These are phyloP conservation scores for Camponotus pennsylvanicus DNA, from an alignment of 1,140 invertebrate genomes.

Conservation along the genomic window DNA sequence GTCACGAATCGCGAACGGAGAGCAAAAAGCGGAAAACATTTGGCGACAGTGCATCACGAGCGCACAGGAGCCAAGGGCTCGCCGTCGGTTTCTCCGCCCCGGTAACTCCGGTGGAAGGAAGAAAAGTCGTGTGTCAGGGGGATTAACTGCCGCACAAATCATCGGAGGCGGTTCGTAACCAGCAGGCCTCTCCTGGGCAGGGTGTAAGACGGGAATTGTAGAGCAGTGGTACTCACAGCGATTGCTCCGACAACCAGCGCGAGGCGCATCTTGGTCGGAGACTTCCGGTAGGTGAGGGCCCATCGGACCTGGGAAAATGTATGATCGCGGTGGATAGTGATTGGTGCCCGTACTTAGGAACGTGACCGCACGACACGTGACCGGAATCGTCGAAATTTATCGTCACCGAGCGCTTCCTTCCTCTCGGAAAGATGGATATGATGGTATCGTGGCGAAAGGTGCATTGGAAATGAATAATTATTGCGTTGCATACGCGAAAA, in stretches of 20 bases:
- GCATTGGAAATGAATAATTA: constrained; percentile 17
- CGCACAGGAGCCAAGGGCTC: background rate
- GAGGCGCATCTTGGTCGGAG: background rate
- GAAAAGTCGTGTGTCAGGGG: constrained; percentile 59
- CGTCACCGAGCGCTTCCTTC: constrained; percentile 23
- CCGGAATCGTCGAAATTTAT: constrained; percentile 49
- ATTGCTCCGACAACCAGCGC: constrained; percentile 23
- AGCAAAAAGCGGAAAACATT: constrained; percentile 42
- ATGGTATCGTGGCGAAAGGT: constrained; percentile 8
- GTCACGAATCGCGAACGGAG: constrained; percentile 13
- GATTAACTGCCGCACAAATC: constrained; percentile 66
- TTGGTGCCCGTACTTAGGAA: constrained; percentile 49
- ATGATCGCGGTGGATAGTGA: constrained; percentile 39
- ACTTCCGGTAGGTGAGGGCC: constrained; percentile 31
- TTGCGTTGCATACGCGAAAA: background rate
- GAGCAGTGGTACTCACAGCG: constrained; percentile 50
- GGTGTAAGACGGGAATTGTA: constrained; percentile 38
- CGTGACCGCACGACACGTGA: constrained; percentile 42
- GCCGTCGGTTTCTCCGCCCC: background rate
- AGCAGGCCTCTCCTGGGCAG: background rate
- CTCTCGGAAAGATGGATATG: background rate
- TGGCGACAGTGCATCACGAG: constrained; percentile 1
- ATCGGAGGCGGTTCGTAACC: constrained; percentile 54
- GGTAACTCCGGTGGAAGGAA: background rate
- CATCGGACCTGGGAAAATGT: constrained; percentile 15